Conservation (phyloP, 2,797 vertebrate species). For the Thaleichthys pacificus region DNA sequence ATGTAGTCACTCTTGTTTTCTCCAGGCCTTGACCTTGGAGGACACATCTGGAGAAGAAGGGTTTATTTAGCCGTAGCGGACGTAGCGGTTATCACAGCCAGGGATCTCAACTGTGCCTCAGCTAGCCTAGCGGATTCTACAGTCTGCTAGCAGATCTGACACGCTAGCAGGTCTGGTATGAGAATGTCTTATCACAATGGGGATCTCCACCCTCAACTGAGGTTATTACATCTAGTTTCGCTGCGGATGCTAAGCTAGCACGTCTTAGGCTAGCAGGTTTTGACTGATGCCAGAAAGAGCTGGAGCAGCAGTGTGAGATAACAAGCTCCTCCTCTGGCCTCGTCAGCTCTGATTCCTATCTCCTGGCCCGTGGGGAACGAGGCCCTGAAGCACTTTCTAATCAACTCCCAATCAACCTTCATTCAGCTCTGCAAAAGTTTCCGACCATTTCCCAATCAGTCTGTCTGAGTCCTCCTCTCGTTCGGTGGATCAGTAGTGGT, state of each 20-base stretch:
- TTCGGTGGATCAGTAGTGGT: not conserved
- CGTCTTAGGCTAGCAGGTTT: slow-evolving; percentile 1
- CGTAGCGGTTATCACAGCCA: not conserved
- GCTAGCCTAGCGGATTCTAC: not conserved
- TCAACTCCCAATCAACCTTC: slow-evolving; percentile 6
- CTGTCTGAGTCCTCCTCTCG: not conserved
- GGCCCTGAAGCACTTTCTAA: not conserved
- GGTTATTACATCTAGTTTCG: not conserved
- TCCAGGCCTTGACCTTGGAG: not conserved
- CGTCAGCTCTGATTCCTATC: not conserved
- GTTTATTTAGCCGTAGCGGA: not conserved
- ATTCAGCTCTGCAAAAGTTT: slow-evolving; percentile 2
- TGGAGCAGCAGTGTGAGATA: not conserved
- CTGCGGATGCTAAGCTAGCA: not conserved
- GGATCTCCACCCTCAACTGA: not conserved
- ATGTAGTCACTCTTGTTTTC: too few species aligned
- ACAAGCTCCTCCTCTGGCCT: not conserved
- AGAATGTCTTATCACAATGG: not conserved
- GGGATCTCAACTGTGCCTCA: not conserved
- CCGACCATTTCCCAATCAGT: not conserved
- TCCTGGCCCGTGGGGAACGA: not conserved
- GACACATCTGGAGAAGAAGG: not conserved
- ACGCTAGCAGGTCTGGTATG: not conserved
- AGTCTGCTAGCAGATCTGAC: not conserved
- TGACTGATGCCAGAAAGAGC: not conserved